Conservation (phyloP, 2,888 invertebrate species). For the Lithophane semibrunnea region DNA sequence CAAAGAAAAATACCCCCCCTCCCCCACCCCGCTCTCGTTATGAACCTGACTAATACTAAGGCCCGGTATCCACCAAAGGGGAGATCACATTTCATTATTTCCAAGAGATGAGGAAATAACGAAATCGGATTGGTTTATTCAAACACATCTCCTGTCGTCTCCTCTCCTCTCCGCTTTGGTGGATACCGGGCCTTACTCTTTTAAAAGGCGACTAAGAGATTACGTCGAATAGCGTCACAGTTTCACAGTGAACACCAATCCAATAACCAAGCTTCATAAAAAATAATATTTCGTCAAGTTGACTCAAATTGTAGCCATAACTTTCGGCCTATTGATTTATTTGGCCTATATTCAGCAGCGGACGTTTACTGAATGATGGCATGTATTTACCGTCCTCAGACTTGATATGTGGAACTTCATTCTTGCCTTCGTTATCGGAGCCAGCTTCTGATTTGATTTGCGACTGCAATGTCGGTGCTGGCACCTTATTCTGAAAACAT, state of each 20-base stretch:
- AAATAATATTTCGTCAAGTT: not conserved
- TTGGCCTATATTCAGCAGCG: slow-evolving; percentile 32
- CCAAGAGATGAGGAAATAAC: too few species aligned
- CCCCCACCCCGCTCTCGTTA: too few species aligned
- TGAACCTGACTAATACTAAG: too few species aligned
- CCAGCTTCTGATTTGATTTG: slow-evolving; percentile 81
- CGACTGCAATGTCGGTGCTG: slow-evolving; percentile 72
- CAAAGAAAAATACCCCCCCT: too few species aligned
- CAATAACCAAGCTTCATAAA: too few species aligned
- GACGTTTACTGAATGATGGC: slow-evolving; percentile 31
- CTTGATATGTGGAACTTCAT: slow-evolving; percentile 80
- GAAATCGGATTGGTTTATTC: too few species aligned
- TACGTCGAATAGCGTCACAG: not conserved
- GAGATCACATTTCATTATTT: too few species aligned
- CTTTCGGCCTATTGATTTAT: slow-evolving; percentile 20
- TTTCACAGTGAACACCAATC: not conserved
- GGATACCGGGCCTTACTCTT: not conserved
- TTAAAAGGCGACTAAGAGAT: not conserved
- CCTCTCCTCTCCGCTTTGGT: too few species aligned
- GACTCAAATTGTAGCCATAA: slow-evolving; percentile 14
- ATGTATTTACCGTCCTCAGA: slow-evolving; percentile 81
- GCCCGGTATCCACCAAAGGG: too few species aligned
- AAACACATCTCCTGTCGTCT: too few species aligned
- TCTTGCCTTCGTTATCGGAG: slow-evolving; percentile 84
- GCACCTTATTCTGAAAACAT: slow-evolving; percentile 78